Conservation (phyloP, 2,888 invertebrate genomes). For the Hydriomena furcata region DNA sequence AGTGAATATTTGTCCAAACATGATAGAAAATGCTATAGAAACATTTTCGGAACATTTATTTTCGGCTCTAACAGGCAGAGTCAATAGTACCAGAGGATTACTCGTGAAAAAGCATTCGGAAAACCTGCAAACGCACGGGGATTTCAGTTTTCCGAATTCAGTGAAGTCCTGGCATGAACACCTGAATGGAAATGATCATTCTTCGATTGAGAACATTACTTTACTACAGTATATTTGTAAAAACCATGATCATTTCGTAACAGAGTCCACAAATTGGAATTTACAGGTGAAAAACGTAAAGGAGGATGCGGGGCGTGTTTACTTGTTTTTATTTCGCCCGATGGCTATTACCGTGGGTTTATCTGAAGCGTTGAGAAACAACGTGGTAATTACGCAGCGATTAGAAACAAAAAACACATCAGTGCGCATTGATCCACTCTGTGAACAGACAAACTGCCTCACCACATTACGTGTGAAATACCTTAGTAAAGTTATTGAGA, state of each 20-base stretch:
- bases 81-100: constrained; percentile 42
- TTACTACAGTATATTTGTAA: constrained; percentile 57
- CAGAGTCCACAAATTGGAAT: constrained; percentile 73
- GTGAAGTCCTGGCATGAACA: constrained; percentile 82
- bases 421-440: constrained; percentile 52
- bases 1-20: constrained; percentile 22
- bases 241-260: constrained; percentile 57
- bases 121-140: constrained; percentile 82
- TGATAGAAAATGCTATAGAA: constrained; percentile 53
- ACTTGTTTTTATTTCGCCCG: constrained; percentile 79
- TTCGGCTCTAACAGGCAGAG: constrained; percentile 46
- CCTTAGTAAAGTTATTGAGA: constrained; percentile 53
- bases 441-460: constrained; percentile 49
- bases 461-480: constrained; percentile 62
- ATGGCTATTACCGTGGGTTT: constrained; percentile 55
- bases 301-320: constrained; percentile 69
- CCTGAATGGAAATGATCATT: constrained; percentile 32
- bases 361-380: constrained; percentile 48
- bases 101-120: constrained; percentile 84
- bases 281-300: constrained; percentile 66
- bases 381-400: constrained; percentile 42
- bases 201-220: constrained; percentile 34
- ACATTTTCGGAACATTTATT: constrained; percentile 50
- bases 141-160: constrained; percentile 85
- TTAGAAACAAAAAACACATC: constrained; percentile 34